Evolutionary conservation across 2,888 invertebrate species (phyloP).

Genomic region (Disparrhopalites patrizii): DNA sequence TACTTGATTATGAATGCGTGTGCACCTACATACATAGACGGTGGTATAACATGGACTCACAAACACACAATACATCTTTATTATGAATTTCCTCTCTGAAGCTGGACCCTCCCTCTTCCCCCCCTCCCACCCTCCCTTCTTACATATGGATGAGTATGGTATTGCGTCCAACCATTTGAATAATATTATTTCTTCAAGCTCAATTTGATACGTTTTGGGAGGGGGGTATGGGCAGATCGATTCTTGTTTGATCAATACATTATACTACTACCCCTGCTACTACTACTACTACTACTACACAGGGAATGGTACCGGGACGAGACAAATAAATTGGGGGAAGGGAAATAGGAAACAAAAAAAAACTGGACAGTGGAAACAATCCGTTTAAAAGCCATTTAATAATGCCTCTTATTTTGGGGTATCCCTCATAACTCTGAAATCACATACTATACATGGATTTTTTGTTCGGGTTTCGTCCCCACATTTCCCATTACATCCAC

Average conservation of each 20-base stretch:
- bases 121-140: neutral
- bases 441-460: slow-evolving; percentile 9
- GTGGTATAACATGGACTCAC: too few relatives aligned
- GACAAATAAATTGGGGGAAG: slow-evolving; percentile 27
- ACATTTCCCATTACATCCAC: neutral
- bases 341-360: slow-evolving; percentile 20
- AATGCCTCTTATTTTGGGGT: slow-evolving; percentile 17
- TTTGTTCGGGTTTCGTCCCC: neutral
- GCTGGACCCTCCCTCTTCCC: neutral
- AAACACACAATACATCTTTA: too few relatives aligned
- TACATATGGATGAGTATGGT: neutral
- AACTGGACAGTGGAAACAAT: slow-evolving; percentile 21
- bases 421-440: slow-evolving; percentile 1
- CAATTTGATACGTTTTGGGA: slow-evolving; percentile 15
- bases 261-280: too few relatives aligned
- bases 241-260: slow-evolving; percentile 36
- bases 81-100: slow-evolving; percentile 2
- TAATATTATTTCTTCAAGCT: slow-evolving; percentile 24
- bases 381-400: slow-evolving; percentile 27
- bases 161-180: slow-evolving; percentile 13
- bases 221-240: too few relatives aligned
- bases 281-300: too few relatives aligned
- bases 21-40: too few relatives aligned
- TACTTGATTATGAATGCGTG: too few relatives aligned
- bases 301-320: slow-evolving; percentile 33